These are phyloP conservation scores for Caenorhabditis doughertyi DNA, from an alignment of 2,888 invertebrate species.

Conservation along the genomic window DNA sequence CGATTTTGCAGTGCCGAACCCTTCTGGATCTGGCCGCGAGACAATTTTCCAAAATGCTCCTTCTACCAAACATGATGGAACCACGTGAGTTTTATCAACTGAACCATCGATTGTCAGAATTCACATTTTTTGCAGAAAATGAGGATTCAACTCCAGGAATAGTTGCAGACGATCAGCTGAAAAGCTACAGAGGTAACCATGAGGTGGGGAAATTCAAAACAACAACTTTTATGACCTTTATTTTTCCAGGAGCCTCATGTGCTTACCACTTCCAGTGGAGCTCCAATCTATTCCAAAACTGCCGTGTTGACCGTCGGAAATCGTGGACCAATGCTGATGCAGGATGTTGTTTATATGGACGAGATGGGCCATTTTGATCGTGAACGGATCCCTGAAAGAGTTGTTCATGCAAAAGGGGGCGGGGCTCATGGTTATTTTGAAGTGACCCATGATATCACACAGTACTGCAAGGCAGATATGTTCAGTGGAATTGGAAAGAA, in stretches of 20 bases:
- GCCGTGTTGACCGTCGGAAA: conserved; percentile 90
- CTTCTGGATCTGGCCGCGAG: not conserved
- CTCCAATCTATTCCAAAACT: conserved; percentile 89
- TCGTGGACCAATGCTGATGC: conserved; percentile 89
- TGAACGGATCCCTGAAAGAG: conserved; percentile 91
- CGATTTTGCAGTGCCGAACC: conserved; percentile 4
- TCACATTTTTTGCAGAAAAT: conserved; percentile 33
- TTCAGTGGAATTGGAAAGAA: conserved; percentile 84
- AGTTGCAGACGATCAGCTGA: conserved; percentile 50
- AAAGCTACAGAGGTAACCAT: conserved; percentile 23
- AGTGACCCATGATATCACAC: conserved; percentile 84
- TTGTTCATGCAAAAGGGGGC: conserved; percentile 92
- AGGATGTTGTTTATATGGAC: conserved; percentile 87
- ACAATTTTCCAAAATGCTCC: conserved; percentile 40
- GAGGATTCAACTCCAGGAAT: conserved; percentile 40
- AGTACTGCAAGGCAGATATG: conserved; percentile 84
- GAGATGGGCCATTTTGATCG: conserved; percentile 89
- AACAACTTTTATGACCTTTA: not conserved
- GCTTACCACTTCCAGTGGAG: conserved; percentile 90
- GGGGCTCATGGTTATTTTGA: conserved; percentile 85
- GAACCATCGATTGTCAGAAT: not conserved
- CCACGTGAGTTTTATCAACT: conserved; percentile 32
- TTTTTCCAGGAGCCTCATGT: conserved; percentile 84
- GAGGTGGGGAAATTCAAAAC: conserved; percentile 31
- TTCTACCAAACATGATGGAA: conserved; percentile 41